These are phyloP conservation scores for Danaus chrysippus DNA, from an alignment of 2,888 invertebrate species.

Conservation along the genomic window DNA sequence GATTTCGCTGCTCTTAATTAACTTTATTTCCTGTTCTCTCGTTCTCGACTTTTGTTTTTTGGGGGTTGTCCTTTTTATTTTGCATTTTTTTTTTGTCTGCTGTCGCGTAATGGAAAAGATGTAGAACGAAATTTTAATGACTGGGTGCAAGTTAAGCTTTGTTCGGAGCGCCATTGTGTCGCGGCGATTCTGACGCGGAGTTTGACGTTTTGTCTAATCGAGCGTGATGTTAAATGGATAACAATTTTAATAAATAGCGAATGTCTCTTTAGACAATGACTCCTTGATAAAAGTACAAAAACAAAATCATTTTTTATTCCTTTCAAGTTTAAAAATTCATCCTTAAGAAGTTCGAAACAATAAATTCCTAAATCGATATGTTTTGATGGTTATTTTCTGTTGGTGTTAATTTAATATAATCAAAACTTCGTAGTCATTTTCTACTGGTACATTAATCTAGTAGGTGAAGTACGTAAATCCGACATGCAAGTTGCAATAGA, in stretches of 20 bases:
- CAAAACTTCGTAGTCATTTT: too few relatives aligned
- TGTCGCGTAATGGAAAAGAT: slow-evolving; percentile 76
- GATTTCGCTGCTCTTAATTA: slow-evolving; percentile 79
- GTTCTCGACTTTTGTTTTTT: slow-evolving; percentile 75
- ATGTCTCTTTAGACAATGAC: neutral
- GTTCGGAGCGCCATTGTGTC: slow-evolving; percentile 64
- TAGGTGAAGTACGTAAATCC: neutral
- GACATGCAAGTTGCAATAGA: slow-evolving; percentile 10
- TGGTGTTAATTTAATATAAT: too few relatives aligned
- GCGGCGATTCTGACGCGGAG: slow-evolving; percentile 51
- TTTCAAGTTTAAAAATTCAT: too few relatives aligned
- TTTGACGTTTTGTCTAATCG: slow-evolving; percentile 63
- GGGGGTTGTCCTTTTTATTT: slow-evolving; percentile 69
- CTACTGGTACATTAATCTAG: neutral
- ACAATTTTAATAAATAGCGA: slow-evolving; percentile 2
- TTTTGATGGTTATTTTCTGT: too few relatives aligned
- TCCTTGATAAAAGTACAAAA: too few relatives aligned
- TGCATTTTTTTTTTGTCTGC: slow-evolving; percentile 77
- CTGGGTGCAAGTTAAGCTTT: slow-evolving; percentile 73
- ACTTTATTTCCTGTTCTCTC: slow-evolving; percentile 79
- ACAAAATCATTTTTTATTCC: too few relatives aligned
- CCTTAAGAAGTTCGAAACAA: too few relatives aligned
- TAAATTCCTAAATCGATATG: too few relatives aligned
- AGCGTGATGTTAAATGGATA: slow-evolving; percentile 36
- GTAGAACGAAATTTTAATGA: slow-evolving; percentile 78